Evolutionary conservation across 35 echinoderm and acorn worm genomes (phyloP), one percentile per base, ranked within the genome.

Genomic region (Anneissia japonica): DNA sequence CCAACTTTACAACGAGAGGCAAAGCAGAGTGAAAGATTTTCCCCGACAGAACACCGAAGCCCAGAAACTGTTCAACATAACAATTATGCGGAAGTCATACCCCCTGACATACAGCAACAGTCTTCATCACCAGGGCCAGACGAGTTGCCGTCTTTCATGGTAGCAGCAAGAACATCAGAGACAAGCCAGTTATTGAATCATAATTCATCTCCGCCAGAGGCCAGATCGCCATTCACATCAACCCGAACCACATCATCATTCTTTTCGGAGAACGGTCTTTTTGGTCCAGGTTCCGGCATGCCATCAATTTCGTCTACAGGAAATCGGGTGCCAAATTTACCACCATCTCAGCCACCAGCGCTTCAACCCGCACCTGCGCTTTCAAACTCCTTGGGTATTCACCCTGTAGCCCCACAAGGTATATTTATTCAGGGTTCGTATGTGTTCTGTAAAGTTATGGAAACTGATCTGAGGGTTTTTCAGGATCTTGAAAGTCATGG

Each of bases 1-100:
- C 88, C 88, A 33, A 37, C 81, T 77, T 77, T 90, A 43, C 39
- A 77, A 3, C 83, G 81, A 77, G 88, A 90, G 76, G 35, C 41
- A 41, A 84, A 84, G 30, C 41, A 38, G 29, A 51, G 0, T 34
- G 41, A 51, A 2, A 34, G 36, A 12, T 78, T 12, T 13, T 35
- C 76, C 6, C 36, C 76, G 0, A 38, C 32, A 34, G 36, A 78
- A 78, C 2, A 5, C n/a, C n/a, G n/a, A 75, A 34, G 36, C 14
- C 76, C 32, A 40, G 80, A 39, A 0, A 39, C 10, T 46, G 35
- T 34, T 78, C 10, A 35, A 38, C 36, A 35, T 78, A 38, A 78
- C 31, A 35, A 38, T 78, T 35, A 35, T 31, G 16, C 33, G 12
- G 32, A 35, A 38, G 32, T 32, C 10, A 17, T 78, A 34, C 36